Evolutionary conservation across 2,888 invertebrate genomes (phyloP), one percentile per base, ranked within the genome.

Genomic region (Drosophila algonquin): DNA sequence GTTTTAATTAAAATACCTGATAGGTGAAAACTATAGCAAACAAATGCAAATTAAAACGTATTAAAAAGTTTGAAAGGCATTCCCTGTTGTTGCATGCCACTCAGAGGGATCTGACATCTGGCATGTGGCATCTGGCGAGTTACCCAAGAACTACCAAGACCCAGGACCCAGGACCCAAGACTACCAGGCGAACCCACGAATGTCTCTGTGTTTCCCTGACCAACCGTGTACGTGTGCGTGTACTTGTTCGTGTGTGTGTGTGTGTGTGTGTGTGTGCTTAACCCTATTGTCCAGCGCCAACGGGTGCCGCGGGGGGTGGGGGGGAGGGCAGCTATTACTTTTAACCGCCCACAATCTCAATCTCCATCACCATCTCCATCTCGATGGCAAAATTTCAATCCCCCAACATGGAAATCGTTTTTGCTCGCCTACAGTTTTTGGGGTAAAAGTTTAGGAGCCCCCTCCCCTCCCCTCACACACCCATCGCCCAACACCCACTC

Each of bases 351-450:
- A 21, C 24, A 54, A 30, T 32, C 62, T 51, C 52, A 27, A 24
- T 48, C 52, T 30, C 32, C 21, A 21, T 21, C 21, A 3, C 21
- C 21, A 21, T 21, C 21, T 35, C 32, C 32, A 30, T 16, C 53
- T 18, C n/a, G n/a, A 48, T 24, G 21, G 40, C 40, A 48, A 10
- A 46, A 48, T 59, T 35, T 27, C 54, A 27, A 51, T 65, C n/a
- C 50, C 32, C 55, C 58, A 52, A 48, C 65, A 65, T 53, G 50
- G 60, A 67, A 57, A 72, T 72, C 52, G 64, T 60, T 71, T 61
- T 65, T 53, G 44, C 45, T 53, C 18, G 24, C 16, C 5, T 16
- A 24, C 32, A 21, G 10, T 44, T 35, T 54, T 21, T 8, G 63
- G 54, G 54, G 48, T 63, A 63, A 53, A 62, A 54, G 53, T 54